These are phyloP conservation scores for Blastobasis lacticolella DNA, from an alignment of 2,888 invertebrate species.

Conservation along the genomic window DNA sequence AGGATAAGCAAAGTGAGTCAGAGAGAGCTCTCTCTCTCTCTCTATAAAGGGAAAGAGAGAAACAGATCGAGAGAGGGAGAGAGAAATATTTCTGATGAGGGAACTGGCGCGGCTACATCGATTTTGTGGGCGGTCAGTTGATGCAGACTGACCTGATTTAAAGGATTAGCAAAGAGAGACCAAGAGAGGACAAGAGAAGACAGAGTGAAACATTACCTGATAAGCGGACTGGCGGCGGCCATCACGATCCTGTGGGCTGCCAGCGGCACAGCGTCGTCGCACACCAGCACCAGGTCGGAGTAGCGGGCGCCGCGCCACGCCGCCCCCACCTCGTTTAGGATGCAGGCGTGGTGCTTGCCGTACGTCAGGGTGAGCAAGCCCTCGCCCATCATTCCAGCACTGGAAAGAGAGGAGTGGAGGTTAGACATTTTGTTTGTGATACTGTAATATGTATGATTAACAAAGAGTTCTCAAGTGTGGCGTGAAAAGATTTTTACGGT, in stretches of 20 bases:
- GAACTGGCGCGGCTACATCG: too few species aligned
- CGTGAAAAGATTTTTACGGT: too few species aligned
- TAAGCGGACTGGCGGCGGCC: conserved; percentile 90
- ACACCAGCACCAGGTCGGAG: conserved; percentile 89
- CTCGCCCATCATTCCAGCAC: conserved; percentile 77
- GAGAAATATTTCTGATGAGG: too few species aligned
- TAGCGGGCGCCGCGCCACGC: conserved; percentile 91
- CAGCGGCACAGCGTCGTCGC: conserved; percentile 87
- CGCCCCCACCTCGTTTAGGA: conserved; percentile 91
- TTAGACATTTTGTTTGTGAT: not conserved
- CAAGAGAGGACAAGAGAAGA: not conserved
- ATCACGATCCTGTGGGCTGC: conserved; percentile 89
- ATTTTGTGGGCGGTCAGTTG: too few species aligned
- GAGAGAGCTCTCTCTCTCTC: too few species aligned
- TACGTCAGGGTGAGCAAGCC: conserved; percentile 92
- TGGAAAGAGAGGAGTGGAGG: conserved; percentile 31
- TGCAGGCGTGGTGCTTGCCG: conserved; percentile 94
- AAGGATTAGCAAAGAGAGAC: too few species aligned
- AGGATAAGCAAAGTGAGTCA: too few species aligned
- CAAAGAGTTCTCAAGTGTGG: too few species aligned
- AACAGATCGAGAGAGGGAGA: too few species aligned
- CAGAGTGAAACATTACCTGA: conserved; percentile 69
- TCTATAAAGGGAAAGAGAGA: too few species aligned
- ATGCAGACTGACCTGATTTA: too few species aligned
- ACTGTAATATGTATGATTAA: too few species aligned